A percentile compares a stretch with the other conserved stretches of the same genome.
Conservation (phyloP, 2,113 vertebrate genomes). For the Sander lucioperca region DNA sequence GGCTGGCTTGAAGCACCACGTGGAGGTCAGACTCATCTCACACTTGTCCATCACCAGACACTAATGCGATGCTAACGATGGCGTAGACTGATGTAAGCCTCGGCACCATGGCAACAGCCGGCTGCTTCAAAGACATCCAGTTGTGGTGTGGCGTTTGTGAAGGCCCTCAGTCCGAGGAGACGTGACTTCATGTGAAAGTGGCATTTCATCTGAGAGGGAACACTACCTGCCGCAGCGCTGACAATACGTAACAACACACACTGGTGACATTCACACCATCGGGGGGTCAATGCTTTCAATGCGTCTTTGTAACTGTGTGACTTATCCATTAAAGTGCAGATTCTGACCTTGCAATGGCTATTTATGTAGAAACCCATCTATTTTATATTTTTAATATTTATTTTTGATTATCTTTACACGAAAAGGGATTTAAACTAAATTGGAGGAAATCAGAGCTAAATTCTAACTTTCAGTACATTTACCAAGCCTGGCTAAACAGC, state of each 20-base stretch:
- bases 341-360: background rate
- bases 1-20: slow-evolving; percentile 47
- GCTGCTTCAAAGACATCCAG: slow-evolving; percentile 43
- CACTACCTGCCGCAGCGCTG: background rate
- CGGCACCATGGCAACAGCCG: slow-evolving; percentile 63
- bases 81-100: slow-evolving; percentile 23
- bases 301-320: background rate
- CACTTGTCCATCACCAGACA: slow-evolving; percentile 66
- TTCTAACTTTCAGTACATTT: background rate
- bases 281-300: background rate
- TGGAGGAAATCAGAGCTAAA: background rate
- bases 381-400: too few relatives aligned
- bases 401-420: background rate
- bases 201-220: slow-evolving; percentile 3
- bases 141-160: slow-evolving; percentile 33
- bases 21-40: slow-evolving; percentile 65
- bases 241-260: background rate
- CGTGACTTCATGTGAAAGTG: slow-evolving; percentile 10
- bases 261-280: slow-evolving; percentile 7
- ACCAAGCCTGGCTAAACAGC: background rate
- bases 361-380: background rate
- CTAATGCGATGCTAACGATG: slow-evolving; percentile 57
- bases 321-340: background rate
- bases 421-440: background rate
- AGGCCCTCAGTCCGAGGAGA: slow-evolving; percentile 29